phyloP scores from a whole-genome alignment of 1,140 invertebrate species.

The Euura lappo region DNA sequence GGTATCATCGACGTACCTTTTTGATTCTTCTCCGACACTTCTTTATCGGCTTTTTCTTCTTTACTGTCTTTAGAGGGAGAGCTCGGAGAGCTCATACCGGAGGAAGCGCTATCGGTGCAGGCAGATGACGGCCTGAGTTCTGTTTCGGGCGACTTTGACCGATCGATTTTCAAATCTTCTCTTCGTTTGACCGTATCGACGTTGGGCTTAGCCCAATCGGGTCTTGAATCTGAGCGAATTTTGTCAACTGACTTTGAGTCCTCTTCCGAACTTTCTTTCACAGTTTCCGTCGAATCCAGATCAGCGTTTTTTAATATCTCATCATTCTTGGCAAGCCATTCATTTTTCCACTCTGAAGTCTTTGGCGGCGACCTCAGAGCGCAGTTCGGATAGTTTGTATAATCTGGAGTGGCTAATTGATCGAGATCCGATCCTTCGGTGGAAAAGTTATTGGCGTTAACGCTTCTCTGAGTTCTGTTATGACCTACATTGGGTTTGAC shows the following conservation, averaged over 20 bases:
- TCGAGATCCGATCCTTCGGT: constrained; percentile 27
- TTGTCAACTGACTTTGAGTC: constrained; percentile 33
- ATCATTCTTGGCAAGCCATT: constrained; percentile 54
- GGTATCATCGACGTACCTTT: constrained; percentile 36
- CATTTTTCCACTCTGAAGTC: constrained; percentile 55
- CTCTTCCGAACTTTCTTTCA: constrained; percentile 30
- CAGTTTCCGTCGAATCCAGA: constrained; percentile 29
- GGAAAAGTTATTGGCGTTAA: not conserved
- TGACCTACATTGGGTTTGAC: not conserved
- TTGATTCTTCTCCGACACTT: constrained; percentile 52
- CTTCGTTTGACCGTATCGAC: constrained; percentile 43
- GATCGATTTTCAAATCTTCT: constrained; percentile 30
- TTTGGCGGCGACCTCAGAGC: constrained; percentile 48
- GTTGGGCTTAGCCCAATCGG: constrained; percentile 52
- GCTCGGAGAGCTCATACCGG: constrained; percentile 56
- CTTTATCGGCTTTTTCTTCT: constrained; percentile 56
- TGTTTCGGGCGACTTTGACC: constrained; percentile 42
- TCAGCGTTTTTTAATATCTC: constrained; percentile 51
- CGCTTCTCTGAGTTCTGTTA: not conserved
- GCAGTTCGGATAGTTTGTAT: constrained; percentile 41
- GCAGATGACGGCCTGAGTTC: constrained; percentile 50
- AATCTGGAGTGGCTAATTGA: constrained; percentile 41
- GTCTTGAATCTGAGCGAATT: constrained; percentile 40
- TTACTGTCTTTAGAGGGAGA: constrained; percentile 55
- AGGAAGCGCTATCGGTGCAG: constrained; percentile 53